Percentiles rank a stretch among this genome's conserved stretches.
These are phyloP conservation scores for Gymnorhina tibicen DNA, from an alignment of 2,113 vertebrate species.

Conservation along the genomic window DNA sequence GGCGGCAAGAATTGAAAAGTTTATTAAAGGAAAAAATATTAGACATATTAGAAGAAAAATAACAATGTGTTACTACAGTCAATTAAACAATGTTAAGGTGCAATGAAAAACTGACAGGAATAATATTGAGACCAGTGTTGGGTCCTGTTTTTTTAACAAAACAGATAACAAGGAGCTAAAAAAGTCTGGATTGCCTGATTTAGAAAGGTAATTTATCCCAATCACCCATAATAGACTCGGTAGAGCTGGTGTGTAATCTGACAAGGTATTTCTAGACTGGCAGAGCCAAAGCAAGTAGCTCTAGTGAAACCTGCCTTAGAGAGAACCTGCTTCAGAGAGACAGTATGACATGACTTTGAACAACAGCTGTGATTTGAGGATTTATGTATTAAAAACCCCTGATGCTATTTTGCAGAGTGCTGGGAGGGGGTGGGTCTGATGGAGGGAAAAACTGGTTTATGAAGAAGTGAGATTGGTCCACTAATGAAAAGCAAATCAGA, in stretches of 20 bases:
- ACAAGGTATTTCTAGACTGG: background rate
- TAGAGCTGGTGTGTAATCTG: background rate
- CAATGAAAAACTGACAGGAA: background rate
- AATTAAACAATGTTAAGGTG: background rate
- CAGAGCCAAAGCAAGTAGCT: background rate
- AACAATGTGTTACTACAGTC: background rate
- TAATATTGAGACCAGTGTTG: background rate
- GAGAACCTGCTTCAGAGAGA: background rate
- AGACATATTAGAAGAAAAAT: background rate
- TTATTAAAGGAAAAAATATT: background rate
- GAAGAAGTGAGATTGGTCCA: background rate
- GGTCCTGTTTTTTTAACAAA: background rate
- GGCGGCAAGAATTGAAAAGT: background rate
- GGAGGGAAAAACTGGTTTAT: background rate
- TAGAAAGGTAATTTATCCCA: background rate
- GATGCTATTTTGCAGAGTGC: background rate
- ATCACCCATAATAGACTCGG: background rate
- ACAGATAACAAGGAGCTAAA: background rate
- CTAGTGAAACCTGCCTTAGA: background rate
- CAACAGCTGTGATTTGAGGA: background rate
- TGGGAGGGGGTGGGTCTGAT: background rate
- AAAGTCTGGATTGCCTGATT: background rate
- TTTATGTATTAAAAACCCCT: background rate
- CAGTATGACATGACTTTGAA: background rate
- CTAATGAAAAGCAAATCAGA: background rate